These are phyloP conservation scores for Capreolus pygargus DNA, from an alignment of 2,113 vertebrate genomes.

Conservation along the genomic window DNA sequence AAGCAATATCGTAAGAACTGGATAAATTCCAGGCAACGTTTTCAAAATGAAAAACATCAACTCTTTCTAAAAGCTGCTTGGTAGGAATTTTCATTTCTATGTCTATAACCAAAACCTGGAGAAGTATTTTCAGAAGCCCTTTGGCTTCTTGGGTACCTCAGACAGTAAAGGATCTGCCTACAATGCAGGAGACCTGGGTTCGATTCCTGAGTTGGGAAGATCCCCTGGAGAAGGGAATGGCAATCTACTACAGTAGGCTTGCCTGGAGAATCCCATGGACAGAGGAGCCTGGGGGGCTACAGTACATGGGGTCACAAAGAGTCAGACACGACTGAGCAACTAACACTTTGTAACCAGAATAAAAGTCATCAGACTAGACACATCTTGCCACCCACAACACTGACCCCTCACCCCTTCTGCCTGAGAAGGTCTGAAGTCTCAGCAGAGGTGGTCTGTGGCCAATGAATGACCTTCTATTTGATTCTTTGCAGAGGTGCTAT, in stretches of 20 bases:
- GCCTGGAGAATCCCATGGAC: background rate
- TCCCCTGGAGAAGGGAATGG: background rate
- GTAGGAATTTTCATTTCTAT: background rate
- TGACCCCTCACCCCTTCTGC: background rate
- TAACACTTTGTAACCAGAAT: background rate
- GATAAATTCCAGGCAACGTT: background rate
- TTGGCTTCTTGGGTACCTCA: background rate
- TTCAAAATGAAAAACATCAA: background rate
- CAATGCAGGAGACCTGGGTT: background rate
- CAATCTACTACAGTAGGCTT: background rate
- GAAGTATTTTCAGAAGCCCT: background rate
- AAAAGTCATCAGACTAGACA: background rate
- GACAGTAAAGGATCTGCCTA: background rate
- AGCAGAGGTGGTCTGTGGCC: background rate
- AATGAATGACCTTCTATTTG: background rate
- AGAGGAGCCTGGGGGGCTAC: background rate
- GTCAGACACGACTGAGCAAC: background rate
- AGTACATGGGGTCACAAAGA: background rate
- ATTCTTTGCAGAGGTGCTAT: background rate
- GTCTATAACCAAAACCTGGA: background rate
- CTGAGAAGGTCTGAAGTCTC: background rate
- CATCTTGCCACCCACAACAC: background rate
- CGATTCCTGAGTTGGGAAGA: background rate
- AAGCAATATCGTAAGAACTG: background rate
- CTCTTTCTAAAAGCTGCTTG: background rate